Percentiles rank a stretch among this genome's conserved stretches.
Evolutionary conservation across 1,140 invertebrate genomes (phyloP).

Genomic region (Sitophilus oryzae): DNA sequence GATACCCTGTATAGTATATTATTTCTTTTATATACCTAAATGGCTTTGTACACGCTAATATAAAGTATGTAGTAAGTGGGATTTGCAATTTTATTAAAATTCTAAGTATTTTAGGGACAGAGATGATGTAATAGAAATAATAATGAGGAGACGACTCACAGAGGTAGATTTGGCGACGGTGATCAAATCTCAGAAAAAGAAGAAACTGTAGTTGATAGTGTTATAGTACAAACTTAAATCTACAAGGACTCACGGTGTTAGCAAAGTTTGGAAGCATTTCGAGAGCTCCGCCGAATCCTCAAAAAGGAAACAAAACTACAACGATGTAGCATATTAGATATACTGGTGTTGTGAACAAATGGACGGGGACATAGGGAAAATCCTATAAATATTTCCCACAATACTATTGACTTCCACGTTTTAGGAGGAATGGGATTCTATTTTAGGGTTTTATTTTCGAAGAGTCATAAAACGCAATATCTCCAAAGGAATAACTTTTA

Average conservation of each 20-base stretch:
- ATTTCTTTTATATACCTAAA: no score
- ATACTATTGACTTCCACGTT: no score
- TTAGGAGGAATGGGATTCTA: no score
- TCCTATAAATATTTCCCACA: no score
- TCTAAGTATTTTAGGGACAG: background rate
- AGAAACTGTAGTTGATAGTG: conserved; percentile 5
- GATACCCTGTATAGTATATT: no score
- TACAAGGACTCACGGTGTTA: conserved; percentile 14
- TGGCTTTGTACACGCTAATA: no score
- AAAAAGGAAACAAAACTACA: conserved; percentile 9
- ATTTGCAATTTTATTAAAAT: background rate
- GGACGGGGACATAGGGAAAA: no score
- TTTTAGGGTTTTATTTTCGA: no score
- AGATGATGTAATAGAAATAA: background rate
- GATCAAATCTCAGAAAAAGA: background rate
- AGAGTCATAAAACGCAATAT: no score
- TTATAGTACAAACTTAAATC: conserved; percentile 16
- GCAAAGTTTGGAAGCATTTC: conserved; percentile 28
- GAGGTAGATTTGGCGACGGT: background rate
- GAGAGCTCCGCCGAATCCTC: conserved; percentile 23
- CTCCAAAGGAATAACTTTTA: no score
- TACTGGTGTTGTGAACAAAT: no score
- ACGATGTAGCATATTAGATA: conserved; percentile 21
- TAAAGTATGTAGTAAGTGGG: no score
- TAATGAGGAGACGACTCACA: background rate